A percentile compares a stretch with the other conserved stretches of the same genome.
These are phyloP conservation scores for Babylonia areolata DNA, from an alignment of 1,140 invertebrate species.

Conservation along the genomic window DNA sequence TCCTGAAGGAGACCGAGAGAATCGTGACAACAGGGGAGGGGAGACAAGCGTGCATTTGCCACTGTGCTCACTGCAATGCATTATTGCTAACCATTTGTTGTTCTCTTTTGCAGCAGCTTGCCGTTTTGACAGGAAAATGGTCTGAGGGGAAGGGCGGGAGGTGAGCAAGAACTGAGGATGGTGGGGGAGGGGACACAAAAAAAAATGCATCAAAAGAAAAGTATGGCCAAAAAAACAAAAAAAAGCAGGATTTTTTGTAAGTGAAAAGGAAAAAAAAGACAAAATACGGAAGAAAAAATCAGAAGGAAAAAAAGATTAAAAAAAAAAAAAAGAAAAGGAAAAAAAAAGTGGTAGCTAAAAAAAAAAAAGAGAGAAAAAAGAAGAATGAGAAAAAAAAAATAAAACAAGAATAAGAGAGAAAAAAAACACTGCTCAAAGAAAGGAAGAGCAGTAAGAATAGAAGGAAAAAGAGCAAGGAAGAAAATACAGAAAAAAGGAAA, in stretches of 20 bases:
- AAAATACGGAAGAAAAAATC: not conserved
- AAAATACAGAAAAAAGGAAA: not conserved
- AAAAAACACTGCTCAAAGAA: not conserved
- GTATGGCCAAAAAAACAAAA: not conserved
- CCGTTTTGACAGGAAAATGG: too few relatives aligned
- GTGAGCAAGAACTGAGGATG: not conserved
- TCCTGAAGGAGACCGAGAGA: too few relatives aligned
- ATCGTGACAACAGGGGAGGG: too few relatives aligned
- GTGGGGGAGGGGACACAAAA: not conserved
- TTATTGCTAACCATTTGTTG: conserved; percentile 19
- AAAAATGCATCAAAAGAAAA: not conserved
- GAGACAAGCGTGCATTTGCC: not conserved
- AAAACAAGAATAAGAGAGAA: not conserved
- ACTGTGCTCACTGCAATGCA: conserved; percentile 25
- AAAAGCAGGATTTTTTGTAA: not conserved
- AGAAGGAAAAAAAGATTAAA: not conserved
- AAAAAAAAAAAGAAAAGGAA: not conserved
- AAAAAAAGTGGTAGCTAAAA: not conserved
- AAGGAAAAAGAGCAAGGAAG: conserved; percentile 3
- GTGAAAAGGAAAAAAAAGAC: not conserved
- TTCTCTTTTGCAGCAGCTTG: conserved; percentile 43
- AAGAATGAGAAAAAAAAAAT: conserved; percentile 8
- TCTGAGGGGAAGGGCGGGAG: not conserved
- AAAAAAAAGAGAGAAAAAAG: conserved; percentile 10
- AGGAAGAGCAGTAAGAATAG: not conserved